Evolutionary conservation across 2,113 vertebrate genomes (phyloP).

Genomic region (Rhinolophus ferrumequinum): DNA sequence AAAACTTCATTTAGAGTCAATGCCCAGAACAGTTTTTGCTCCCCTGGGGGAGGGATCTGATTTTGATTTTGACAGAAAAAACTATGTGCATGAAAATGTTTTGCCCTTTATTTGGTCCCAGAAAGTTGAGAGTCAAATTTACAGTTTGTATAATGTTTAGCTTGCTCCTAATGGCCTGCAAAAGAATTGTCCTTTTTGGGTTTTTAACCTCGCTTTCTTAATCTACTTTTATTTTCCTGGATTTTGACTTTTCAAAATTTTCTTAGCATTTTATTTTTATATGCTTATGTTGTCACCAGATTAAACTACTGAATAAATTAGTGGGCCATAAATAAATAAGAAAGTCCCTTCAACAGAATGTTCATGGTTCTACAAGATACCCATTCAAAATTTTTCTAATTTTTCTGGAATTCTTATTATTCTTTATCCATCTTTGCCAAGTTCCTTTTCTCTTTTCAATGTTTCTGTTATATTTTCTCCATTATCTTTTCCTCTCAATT

Average conservation of each 20-base stretch:
- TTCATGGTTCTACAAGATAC: not conserved
- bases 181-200: not conserved
- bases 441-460: not conserved
- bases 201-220: not conserved
- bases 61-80: slow-evolving; percentile 44
- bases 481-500: not conserved
- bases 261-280: not conserved
- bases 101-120: not conserved
- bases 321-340: not conserved
- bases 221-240: not conserved
- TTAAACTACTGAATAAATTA: not conserved
- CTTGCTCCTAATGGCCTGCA: not conserved
- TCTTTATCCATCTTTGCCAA: not conserved
- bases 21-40: not conserved
- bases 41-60: not conserved
- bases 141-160: not conserved
- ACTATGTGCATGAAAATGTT: not conserved
- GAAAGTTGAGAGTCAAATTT: not conserved
- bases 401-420: not conserved
- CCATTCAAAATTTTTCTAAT: not conserved
- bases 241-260: not conserved
- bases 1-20: not conserved
- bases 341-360: not conserved
- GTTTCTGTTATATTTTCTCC: not conserved
- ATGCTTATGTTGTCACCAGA: not conserved